These are phyloP conservation scores for Macrotrachela quadricornifera DNA, from an alignment of 1,140 invertebrate species.

Conservation along the genomic window DNA sequence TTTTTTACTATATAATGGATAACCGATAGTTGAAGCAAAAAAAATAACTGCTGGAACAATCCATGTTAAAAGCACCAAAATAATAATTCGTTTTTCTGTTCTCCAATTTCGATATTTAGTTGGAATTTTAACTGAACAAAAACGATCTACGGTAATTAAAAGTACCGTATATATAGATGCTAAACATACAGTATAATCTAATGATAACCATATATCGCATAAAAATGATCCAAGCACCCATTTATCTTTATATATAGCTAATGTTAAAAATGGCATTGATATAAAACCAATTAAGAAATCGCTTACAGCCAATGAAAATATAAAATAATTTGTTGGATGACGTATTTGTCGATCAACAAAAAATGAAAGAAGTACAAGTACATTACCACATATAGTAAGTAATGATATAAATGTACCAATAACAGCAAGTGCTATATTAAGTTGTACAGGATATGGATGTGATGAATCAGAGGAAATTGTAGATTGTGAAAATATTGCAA, in stretches of 20 bases:
- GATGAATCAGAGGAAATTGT: no score
- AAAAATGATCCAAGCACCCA: conserved; percentile 91
- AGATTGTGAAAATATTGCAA: no score
- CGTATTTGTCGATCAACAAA: conserved; percentile 84
- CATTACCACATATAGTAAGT: conserved; percentile 76
- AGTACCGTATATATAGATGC: conserved; percentile 97
- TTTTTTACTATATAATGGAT: background rate
- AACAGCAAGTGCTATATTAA: no score
- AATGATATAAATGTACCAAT: conserved; percentile 37
- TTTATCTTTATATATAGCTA: conserved; percentile 70
- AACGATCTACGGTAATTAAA: conserved; percentile 93
- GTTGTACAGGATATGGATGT: no score
- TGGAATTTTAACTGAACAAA: conserved; percentile 94
- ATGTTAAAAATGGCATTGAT: conserved; percentile 75
- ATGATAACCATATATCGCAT: conserved; percentile 92
- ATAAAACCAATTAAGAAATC: conserved; percentile 79
- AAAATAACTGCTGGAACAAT: background rate
- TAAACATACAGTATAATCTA: conserved; percentile 94
- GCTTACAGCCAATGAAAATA: conserved; percentile 84
- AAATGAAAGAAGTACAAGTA: conserved; percentile 81
- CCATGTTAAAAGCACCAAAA: no score
- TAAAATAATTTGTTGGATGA: conserved; percentile 97
- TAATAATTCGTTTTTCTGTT: conserved; percentile 60
- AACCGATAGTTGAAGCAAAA: background rate
- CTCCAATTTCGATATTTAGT: conserved; percentile 88